Evolutionary conservation across 1,140 invertebrate genomes (phyloP).

Genomic region (Proctacanthus coquilletti): DNA sequence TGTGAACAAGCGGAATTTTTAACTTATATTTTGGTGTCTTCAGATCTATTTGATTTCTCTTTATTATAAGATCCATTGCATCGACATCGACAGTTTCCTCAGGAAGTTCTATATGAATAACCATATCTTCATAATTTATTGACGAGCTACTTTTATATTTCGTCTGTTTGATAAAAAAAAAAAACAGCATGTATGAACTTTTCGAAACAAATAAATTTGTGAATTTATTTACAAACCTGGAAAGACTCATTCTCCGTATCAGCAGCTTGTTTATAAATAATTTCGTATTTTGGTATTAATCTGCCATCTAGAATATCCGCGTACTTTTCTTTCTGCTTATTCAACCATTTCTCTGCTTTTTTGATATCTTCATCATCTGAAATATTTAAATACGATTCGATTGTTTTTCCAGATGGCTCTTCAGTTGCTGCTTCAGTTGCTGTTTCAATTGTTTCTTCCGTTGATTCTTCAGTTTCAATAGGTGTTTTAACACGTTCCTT

Average conservation of each 20-base stretch:
- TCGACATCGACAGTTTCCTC: conserved; percentile 50
- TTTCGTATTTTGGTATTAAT: conserved; percentile 58
- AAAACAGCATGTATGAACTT: too few species aligned
- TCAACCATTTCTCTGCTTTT: conserved; percentile 40
- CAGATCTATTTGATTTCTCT: conserved; percentile 47
- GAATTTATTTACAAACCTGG: too few species aligned
- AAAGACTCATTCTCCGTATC: conserved; percentile 72
- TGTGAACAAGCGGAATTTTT: conserved; percentile 58
- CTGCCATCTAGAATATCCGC: conserved; percentile 42
- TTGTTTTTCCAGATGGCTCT: too few species aligned
- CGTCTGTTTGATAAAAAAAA: too few species aligned
- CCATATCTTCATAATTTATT: conserved; percentile 72
- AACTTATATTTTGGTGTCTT: conserved; percentile 46
- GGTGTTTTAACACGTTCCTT: too few species aligned
- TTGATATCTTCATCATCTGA: too few species aligned
- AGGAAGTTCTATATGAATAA: conserved; percentile 56
- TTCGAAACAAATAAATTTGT: neutral
- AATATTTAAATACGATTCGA: too few species aligned
- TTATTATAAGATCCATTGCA: conserved; percentile 49
- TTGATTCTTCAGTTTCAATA: too few species aligned
- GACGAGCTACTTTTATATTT: conserved; percentile 65
- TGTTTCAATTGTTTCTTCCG: too few species aligned
- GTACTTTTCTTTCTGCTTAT: conserved; percentile 29
- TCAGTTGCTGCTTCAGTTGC: too few species aligned
- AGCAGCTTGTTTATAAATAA: conserved; percentile 71